Conservation (phyloP, 2,113 vertebrate genomes). For the Spea multiplicata region DNA sequence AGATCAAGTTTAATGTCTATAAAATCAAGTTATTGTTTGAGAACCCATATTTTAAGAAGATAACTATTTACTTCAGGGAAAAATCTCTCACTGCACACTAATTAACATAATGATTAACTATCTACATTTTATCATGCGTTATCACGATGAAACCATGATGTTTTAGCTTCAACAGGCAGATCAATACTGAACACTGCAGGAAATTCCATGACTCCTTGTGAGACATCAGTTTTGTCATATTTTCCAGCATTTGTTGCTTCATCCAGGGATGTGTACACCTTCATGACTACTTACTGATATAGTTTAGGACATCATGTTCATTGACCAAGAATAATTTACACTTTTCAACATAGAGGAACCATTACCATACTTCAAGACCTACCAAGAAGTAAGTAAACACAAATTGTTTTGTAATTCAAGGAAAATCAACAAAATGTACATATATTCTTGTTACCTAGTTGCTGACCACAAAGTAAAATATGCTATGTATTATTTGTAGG, state of each 20-base stretch:
- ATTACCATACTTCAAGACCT: too few relatives aligned
- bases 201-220: background rate
- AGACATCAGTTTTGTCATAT: constrained; percentile 3
- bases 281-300: background rate
- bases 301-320: background rate
- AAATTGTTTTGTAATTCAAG: too few relatives aligned
- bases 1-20: too few relatives aligned
- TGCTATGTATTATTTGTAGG: too few relatives aligned
- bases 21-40: background rate
- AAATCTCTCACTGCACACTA: background rate
- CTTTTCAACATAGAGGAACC: too few relatives aligned
- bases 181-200: constrained; percentile 13
- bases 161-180: background rate
- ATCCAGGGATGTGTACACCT: constrained; percentile 9
- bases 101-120: constrained; percentile 30
- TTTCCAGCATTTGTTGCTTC: constrained; percentile 1
- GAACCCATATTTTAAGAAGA: background rate
- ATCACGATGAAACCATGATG: background rate
- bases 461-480: too few relatives aligned
- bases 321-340: background rate
- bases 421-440: too few relatives aligned
- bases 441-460: too few relatives aligned
- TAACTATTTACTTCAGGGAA: background rate
- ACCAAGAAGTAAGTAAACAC: too few relatives aligned
- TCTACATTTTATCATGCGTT: background rate